Evolutionary conservation across 1,140 invertebrate species (phyloP).

Genomic region (Protaetia brevitarsis): DNA sequence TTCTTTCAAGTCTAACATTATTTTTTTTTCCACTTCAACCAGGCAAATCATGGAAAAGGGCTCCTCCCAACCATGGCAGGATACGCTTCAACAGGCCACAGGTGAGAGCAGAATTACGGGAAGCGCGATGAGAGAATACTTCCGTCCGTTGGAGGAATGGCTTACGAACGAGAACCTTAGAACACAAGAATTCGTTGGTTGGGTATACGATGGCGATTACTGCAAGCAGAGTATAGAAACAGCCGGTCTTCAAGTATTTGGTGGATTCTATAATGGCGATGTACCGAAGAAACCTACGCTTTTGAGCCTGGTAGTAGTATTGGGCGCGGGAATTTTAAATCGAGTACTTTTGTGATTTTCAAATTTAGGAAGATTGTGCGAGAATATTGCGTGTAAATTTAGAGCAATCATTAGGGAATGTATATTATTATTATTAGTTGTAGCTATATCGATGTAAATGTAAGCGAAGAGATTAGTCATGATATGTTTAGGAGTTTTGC

Average conservation of each 20-base stretch:
- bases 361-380: too few species aligned
- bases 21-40: slow-evolving; percentile 28
- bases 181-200: slow-evolving; percentile 75
- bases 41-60: slow-evolving; percentile 83
- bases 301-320: neutral
- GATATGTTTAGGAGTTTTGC: too few species aligned
- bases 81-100: slow-evolving; percentile 74
- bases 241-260: slow-evolving; percentile 75
- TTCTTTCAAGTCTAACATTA: neutral
- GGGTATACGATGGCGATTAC: slow-evolving; percentile 83
- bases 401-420: too few species aligned
- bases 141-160: slow-evolving; percentile 87
- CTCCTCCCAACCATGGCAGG: slow-evolving; percentile 80
- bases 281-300: slow-evolving; percentile 27
- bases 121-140: slow-evolving; percentile 86
- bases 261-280: slow-evolving; percentile 69
- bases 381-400: too few species aligned
- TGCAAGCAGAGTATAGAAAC: slow-evolving; percentile 84
- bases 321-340: neutral
- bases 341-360: neutral
- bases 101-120: slow-evolving; percentile 77
- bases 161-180: slow-evolving; percentile 76
- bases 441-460: too few species aligned
- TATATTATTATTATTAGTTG: too few species aligned
- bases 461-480: too few species aligned